A percentile compares a stretch with the other conserved stretches of the same genome.
These are phyloP conservation scores for Drosophila malerkotliana DNA, from an alignment of 1,140 invertebrate genomes.

Conservation along the genomic window DNA sequence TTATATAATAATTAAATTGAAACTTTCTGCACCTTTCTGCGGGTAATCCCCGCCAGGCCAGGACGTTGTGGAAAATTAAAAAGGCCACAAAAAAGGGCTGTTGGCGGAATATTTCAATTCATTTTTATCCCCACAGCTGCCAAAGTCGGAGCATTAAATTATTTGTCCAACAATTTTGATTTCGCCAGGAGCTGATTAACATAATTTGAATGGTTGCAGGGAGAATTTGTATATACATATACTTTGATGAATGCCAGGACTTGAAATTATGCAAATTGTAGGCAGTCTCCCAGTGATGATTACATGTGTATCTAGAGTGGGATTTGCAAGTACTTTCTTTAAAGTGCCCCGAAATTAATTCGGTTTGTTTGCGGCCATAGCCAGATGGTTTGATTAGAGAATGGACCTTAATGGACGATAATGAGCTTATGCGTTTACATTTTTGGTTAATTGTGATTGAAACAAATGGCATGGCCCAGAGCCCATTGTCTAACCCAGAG, in stretches of 20 bases:
- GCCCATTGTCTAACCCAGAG: conserved; percentile 7
- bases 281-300: conserved; percentile 34
- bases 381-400: conserved; percentile 7
- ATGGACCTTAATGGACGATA: conserved; percentile 25
- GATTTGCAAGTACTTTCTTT: conserved; percentile 2
- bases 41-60: not conserved
- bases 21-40: not conserved
- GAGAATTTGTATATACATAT: conserved; percentile 1
- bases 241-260: conserved; percentile 23
- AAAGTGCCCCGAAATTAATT: conserved; percentile 13
- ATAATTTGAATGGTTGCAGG: conserved; percentile 39
- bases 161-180: conserved; percentile 33
- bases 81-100: not conserved
- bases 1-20: not conserved
- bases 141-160: conserved; percentile 17
- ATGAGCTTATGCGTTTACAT: conserved; percentile 26
- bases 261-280: conserved; percentile 44
- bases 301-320: conserved; percentile 1
- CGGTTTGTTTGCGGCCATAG: not conserved
- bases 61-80: not conserved
- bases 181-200: conserved; percentile 33
- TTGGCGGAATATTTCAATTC: not conserved
- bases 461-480: conserved; percentile 31
- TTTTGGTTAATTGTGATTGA: conserved; percentile 48
- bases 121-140: conserved; percentile 7